Evolutionary conservation across 2,888 invertebrate genomes (phyloP).

Genomic region (Leptopterna dolabrata): DNA sequence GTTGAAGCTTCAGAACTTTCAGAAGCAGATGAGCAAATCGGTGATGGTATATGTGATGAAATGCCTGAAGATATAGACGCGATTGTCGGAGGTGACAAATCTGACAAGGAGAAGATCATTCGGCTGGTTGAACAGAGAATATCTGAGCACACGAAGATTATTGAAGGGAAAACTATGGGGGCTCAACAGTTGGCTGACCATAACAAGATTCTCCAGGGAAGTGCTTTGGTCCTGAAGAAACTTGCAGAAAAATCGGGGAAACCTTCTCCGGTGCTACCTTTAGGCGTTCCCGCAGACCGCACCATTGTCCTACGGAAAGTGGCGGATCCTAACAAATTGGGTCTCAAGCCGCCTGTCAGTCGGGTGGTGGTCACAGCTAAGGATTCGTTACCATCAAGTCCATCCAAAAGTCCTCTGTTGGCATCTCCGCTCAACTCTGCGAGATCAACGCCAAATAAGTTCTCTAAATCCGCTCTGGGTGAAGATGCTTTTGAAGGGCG

Average conservation of each 20-base stretch:
- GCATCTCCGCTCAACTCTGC: not conserved
- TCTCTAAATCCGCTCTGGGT: not conserved
- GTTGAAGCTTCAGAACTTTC: too few species aligned
- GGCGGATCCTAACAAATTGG: constrained; percentile 21
- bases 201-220: constrained; percentile 49
- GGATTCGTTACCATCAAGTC: not conserved
- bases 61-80: not conserved
- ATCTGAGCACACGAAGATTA: constrained; percentile 50
- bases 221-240: constrained; percentile 45
- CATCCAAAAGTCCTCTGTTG: not conserved
- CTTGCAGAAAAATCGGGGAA: constrained; percentile 47
- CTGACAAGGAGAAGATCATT: constrained; percentile 44
- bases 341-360: not conserved
- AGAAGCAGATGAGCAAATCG: too few species aligned
- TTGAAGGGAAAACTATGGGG: constrained; percentile 36
- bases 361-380: not conserved
- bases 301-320: constrained; percentile 35
- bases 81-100: constrained; percentile 7
- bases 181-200: constrained; percentile 45
- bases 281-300: not conserved
- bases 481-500: not conserved
- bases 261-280: constrained; percentile 10
- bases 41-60: not conserved
- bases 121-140: constrained; percentile 48
- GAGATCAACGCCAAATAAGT: not conserved